Percentiles rank a stretch among this genome's conserved stretches.
These are phyloP conservation scores for Cyanoramphus novaezelandiae DNA, from an alignment of 2,113 vertebrate species.

Conservation along the genomic window DNA sequence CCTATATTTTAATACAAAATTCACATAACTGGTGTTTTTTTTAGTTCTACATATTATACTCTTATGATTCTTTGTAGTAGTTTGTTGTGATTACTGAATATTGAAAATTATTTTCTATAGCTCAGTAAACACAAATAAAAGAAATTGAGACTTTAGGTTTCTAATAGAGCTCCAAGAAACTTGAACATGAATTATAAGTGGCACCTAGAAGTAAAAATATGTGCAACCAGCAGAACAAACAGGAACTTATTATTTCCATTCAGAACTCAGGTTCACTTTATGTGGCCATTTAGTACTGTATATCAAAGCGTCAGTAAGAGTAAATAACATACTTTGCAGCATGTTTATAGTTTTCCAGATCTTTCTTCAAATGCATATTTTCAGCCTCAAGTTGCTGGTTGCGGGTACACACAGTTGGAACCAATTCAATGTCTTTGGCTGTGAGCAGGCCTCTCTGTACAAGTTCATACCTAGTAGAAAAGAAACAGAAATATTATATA, in stretches of 20 bases:
- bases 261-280: background rate
- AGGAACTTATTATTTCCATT: background rate
- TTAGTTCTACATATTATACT: background rate
- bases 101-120: background rate
- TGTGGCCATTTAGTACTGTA: background rate
- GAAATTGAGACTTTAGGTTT: background rate
- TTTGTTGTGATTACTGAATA: background rate
- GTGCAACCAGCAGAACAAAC: background rate
- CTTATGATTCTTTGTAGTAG: background rate
- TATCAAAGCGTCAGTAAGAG: background rate
- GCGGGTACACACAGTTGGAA: conserved; percentile 78
- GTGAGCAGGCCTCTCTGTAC: conserved; percentile 75
- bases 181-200: background rate
- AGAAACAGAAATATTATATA: background rate
- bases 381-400: conserved; percentile 81
- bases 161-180: background rate
- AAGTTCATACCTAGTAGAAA: conserved; percentile 79
- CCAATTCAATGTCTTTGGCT: conserved; percentile 31
- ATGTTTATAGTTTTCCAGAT: conserved; percentile 76
- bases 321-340: conserved; percentile 70
- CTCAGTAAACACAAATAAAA: background rate
- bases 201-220: background rate
- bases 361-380: conserved; percentile 76
- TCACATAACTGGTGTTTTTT: background rate
- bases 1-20: background rate